phyloP scores from a whole-genome alignment of 1,140 invertebrate species.

The Coenobita brevimanus region DNA sequence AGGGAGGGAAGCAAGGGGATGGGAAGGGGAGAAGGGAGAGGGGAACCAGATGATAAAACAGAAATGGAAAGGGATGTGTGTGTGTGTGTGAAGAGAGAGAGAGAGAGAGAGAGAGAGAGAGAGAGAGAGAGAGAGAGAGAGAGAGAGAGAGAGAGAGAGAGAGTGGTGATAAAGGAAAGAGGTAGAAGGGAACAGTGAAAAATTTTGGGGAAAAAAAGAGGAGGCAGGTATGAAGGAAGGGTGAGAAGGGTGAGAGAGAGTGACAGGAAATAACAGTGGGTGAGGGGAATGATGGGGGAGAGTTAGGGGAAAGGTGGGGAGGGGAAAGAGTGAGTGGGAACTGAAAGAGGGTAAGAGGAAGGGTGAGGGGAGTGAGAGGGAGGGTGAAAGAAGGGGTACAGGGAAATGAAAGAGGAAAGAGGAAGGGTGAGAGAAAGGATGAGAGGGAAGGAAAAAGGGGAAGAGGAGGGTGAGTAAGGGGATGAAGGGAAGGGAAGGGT shows the following conservation, averaged over 20 bases:
- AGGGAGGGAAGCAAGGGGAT: background rate
- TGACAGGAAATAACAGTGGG: no score
- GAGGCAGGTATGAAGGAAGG: no score
- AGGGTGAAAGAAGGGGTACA: background rate
- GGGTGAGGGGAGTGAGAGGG: no score
- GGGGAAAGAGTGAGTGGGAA: no score
- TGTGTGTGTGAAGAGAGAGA: background rate
- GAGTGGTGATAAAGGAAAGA: no score
- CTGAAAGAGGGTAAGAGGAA: no score
- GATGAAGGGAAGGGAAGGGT: background rate
- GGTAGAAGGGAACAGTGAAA: background rate
- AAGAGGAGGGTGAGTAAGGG: background rate
- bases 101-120: conserved; percentile 37
- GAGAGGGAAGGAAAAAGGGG: background rate
- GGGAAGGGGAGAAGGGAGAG: background rate
- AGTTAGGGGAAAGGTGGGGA: no score
- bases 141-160: conserved; percentile 19
- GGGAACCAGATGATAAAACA: background rate
- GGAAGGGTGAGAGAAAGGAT: conserved; percentile 10
- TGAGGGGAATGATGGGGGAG: no score
- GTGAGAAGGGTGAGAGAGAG: no score
- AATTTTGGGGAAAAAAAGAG: no score
- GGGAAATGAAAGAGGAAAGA: conserved; percentile 18
- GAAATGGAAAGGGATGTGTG: background rate
- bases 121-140: conserved; percentile 17